phyloP scores from a whole-genome alignment of 2,888 invertebrate species.

The Argyresthia goedartella region DNA sequence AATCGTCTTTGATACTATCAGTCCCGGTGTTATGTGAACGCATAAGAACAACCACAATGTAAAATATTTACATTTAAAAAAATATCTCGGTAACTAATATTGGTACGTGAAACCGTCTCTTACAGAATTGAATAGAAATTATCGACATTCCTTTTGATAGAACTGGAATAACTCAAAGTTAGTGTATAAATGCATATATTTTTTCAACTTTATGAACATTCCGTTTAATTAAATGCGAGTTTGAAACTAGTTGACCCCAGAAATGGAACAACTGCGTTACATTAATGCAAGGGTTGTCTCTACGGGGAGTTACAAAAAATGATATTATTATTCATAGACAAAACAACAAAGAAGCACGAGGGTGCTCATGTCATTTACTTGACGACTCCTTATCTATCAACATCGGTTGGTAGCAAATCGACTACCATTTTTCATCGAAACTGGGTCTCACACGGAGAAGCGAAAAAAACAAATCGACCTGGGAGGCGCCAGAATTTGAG shows the following conservation, averaged over 20 bases:
- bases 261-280: slow-evolving; percentile 54
- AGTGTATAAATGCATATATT: not conserved
- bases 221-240: not conserved
- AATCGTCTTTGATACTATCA: slow-evolving; percentile 4
- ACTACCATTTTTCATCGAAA: slow-evolving; percentile 29
- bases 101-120: no score
- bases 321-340: slow-evolving; percentile 55
- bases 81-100: no score
- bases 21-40: not conserved
- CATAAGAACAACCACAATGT: no score
- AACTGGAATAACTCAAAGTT: no score
- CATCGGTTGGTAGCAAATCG: slow-evolving; percentile 25
- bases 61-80: no score
- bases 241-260: slow-evolving; percentile 52
- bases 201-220: not conserved
- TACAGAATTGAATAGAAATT: no score
- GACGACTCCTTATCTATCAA: slow-evolving; percentile 50
- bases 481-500: slow-evolving; percentile 37
- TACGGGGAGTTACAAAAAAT: slow-evolving; percentile 47
- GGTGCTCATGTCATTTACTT: slow-evolving; percentile 35
- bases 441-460: slow-evolving; percentile 18
- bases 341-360: slow-evolving; percentile 25
- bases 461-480: slow-evolving; percentile 42
- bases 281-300: slow-evolving; percentile 57
- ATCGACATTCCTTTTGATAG: no score